These are phyloP conservation scores for Agriopis aurantiaria DNA, from an alignment of 2,888 invertebrate species.

Conservation along the genomic window DNA sequence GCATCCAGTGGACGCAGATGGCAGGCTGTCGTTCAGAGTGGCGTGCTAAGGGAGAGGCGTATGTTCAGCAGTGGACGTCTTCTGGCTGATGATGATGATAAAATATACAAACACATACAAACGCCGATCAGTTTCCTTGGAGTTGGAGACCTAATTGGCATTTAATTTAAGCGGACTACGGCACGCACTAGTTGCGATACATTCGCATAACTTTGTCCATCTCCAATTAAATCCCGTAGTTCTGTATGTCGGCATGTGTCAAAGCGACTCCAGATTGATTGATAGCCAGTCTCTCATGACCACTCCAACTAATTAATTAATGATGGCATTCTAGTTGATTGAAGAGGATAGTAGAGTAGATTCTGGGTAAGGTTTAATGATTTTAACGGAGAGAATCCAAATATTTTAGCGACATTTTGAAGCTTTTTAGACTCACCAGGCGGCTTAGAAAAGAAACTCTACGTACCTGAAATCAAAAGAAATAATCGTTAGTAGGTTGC, in stretches of 20 bases:
- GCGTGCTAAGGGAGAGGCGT: no score
- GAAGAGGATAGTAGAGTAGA: background rate
- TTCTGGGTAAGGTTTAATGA: background rate
- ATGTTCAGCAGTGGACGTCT: no score
- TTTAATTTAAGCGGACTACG: background rate
- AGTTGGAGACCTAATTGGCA: background rate
- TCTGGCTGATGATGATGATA: no score
- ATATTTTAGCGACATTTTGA: background rate
- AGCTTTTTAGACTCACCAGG: constrained; percentile 3
- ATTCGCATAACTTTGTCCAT: background rate
- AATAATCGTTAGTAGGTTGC: background rate
- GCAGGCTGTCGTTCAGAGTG: no score
- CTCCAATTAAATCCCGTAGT: background rate
- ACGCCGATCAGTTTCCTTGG: no score
- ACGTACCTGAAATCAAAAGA: constrained; percentile 38
- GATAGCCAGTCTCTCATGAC: background rate
- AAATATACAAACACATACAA: no score
- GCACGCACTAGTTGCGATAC: background rate
- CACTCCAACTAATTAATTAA: background rate
- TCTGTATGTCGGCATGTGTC: background rate
- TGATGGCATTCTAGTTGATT: background rate
- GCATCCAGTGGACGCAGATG: no score
- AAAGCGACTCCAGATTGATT: constrained; percentile 2
- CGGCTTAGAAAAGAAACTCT: background rate
- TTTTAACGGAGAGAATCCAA: no score